Conservation (phyloP, 2,888 invertebrate genomes). For the Agrochola lota region DNA sequence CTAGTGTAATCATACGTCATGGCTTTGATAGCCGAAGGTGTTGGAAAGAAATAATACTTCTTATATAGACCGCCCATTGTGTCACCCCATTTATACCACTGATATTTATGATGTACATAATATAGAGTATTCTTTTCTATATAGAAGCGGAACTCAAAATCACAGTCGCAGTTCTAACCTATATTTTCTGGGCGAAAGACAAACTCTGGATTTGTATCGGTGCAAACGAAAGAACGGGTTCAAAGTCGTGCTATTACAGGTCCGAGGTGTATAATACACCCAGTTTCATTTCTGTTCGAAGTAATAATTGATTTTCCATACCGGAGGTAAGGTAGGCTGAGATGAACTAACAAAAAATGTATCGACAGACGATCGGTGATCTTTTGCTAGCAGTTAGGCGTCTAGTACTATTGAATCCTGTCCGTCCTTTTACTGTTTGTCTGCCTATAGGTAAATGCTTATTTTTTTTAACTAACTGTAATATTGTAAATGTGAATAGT, state of each 20-base stretch:
- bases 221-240: not conserved
- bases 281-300: not conserved
- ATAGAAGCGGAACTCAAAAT: not conserved
- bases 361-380: not conserved
- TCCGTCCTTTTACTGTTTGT: not conserved
- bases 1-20: slow-evolving; percentile 43
- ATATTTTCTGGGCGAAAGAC: not conserved
- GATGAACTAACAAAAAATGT: not conserved
- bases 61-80: no score
- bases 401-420: not conserved
- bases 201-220: not conserved
- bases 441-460: not conserved
- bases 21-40: not conserved
- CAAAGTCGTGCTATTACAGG: not conserved
- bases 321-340: not conserved
- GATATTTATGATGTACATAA: no score
- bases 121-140: no score
- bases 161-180: not conserved
- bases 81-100: no score
- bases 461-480: not conserved
- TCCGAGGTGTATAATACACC: no score
- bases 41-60: not conserved
- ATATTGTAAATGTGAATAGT: no score
- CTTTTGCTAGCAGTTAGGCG: not conserved
- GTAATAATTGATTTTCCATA: not conserved